phyloP scores from a whole-genome alignment of 2,797 vertebrate genomes.

The Muscicapa comitata region DNA sequence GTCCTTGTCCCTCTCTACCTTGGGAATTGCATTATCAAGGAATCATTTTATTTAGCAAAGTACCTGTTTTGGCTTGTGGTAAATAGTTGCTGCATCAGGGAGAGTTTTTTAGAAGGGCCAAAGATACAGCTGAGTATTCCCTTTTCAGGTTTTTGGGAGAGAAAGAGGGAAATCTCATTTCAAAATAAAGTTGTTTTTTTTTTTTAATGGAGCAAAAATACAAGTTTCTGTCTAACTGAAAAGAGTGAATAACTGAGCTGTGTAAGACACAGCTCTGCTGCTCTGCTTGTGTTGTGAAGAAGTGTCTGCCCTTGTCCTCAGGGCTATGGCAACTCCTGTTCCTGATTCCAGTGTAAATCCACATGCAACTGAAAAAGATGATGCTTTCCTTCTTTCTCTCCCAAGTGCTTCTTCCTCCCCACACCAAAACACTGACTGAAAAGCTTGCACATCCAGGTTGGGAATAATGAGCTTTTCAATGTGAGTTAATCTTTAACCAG shows the following conservation, averaged over 20 bases:
- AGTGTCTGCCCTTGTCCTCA: neutral
- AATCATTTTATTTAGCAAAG: neutral
- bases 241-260: neutral
- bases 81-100: neutral
- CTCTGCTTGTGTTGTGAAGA: neutral
- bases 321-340: neutral
- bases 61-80: neutral
- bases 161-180: neutral
- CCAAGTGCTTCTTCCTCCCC: neutral
- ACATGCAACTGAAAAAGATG: neutral
- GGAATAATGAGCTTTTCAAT: neutral
- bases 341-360: neutral
- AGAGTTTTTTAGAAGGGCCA: neutral
- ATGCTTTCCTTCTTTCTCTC: neutral
- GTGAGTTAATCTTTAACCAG: neutral
- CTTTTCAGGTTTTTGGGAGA: neutral
- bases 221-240: neutral
- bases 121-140: neutral
- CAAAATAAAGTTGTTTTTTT: neutral
- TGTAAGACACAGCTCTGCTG: neutral
- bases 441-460: neutral
- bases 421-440: neutral
- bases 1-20: neutral
- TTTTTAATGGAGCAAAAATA: neutral
- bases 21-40: neutral